A percentile compares a stretch with the other conserved stretches of the same genome.
Conservation (phyloP, 2,888 invertebrate genomes). For the Ormyrus pomaceus region DNA sequence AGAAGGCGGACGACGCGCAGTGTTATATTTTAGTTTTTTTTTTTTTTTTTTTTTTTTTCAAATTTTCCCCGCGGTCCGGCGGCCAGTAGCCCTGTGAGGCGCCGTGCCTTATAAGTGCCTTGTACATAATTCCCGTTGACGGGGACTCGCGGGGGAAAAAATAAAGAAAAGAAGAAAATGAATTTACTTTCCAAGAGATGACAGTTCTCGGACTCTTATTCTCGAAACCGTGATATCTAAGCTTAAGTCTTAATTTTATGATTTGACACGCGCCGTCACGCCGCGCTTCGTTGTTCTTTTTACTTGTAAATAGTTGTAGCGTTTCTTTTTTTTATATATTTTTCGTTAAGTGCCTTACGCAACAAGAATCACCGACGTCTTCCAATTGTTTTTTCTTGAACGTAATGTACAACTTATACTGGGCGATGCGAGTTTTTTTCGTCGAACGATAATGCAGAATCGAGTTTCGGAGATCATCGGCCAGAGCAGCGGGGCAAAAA, state of each 20-base stretch:
- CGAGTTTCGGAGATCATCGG: neutral
- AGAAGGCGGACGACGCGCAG: constrained; percentile 7
- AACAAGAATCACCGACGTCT: constrained; percentile 76
- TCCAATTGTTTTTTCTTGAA: constrained; percentile 71
- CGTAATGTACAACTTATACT: constrained; percentile 48
- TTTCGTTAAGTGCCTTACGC: constrained; percentile 73
- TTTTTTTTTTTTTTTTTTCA: neutral
- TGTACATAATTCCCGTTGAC: constrained; percentile 63
- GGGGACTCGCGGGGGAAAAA: constrained; percentile 15
- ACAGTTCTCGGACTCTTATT: constrained; percentile 41
- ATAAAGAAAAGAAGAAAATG: neutral
- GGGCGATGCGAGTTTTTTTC: constrained; percentile 44
- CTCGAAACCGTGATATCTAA: constrained; percentile 53
- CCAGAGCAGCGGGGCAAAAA: neutral
- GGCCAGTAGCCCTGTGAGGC: constrained; percentile 67
- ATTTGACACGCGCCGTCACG: neutral
- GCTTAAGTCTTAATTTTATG: constrained; percentile 2
- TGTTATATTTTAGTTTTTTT: constrained; percentile 17
- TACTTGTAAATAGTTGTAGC: constrained; percentile 60
- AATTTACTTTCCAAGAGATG: constrained; percentile 27
- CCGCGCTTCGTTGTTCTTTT: constrained; percentile 32
- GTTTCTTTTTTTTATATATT: constrained; percentile 61
- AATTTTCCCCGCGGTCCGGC: constrained; percentile 30
- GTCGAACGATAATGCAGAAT: neutral
- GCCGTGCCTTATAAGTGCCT: constrained; percentile 72